These are phyloP conservation scores for Indri indri DNA, from an alignment of 2,113 vertebrate species.

Conservation along the genomic window DNA sequence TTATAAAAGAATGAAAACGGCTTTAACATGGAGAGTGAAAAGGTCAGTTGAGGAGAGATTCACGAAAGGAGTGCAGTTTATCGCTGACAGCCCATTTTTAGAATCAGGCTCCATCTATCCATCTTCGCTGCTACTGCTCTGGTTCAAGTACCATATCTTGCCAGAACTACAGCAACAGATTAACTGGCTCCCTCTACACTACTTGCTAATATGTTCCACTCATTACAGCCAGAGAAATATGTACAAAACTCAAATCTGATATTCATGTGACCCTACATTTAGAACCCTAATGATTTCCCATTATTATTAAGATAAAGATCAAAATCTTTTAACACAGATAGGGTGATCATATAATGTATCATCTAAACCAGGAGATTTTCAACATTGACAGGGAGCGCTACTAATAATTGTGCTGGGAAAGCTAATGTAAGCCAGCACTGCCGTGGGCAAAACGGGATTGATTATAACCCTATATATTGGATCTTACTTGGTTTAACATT, in stretches of 20 bases:
- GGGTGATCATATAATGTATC: not conserved
- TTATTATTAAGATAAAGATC: not conserved
- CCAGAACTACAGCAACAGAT: not conserved
- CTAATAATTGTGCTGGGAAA: not conserved
- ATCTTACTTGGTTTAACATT: not conserved
- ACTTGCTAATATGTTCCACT: not conserved
- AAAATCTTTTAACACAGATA: not conserved
- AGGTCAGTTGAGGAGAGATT: not conserved
- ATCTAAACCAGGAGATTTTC: not conserved
- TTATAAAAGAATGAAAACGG: not conserved
- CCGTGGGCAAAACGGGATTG: not conserved
- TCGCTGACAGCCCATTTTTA: not conserved
- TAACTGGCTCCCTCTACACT: fast-evolving
- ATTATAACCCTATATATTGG: not conserved
- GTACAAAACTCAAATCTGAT: not conserved
- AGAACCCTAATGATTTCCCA: not conserved
- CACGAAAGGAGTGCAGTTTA: not conserved
- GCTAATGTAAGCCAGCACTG: not conserved
- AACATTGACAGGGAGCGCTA: not conserved
- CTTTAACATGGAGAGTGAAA: not conserved
- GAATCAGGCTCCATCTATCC: not conserved
- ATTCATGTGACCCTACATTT: not conserved
- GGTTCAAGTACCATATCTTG: not conserved
- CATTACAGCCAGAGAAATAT: not conserved
- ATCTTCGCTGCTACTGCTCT: not conserved